Conservation (phyloP, 1,140 invertebrate genomes). For the Drosophila tani region DNA sequence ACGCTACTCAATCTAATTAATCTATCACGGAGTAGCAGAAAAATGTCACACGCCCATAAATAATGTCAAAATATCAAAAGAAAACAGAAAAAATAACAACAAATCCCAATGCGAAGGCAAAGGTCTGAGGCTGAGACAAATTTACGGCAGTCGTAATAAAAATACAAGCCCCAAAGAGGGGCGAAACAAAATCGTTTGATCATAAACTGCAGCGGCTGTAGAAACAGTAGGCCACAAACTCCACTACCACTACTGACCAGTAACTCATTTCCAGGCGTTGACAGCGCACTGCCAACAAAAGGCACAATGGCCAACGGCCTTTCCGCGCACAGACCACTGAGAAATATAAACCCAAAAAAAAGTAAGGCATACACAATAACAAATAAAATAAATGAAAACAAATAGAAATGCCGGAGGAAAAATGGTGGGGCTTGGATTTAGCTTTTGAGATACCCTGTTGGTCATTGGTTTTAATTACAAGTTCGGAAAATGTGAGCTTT, state of each 20-base stretch:
- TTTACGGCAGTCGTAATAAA: conserved; percentile 44
- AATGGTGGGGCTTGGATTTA: not conserved
- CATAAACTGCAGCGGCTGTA: conserved; percentile 44
- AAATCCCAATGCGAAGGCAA: conserved; percentile 31
- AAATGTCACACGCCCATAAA: conserved; percentile 60
- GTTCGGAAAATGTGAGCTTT: not conserved
- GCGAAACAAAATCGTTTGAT: conserved; percentile 47
- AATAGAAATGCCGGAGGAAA: conserved; percentile 14
- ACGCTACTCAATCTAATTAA: conserved; percentile 55
- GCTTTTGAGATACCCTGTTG: conserved; percentile 8
- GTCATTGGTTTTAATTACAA: not conserved
- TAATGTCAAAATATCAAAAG: conserved; percentile 30
- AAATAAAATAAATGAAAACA: conserved; percentile 45
- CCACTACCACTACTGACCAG: conserved; percentile 11
- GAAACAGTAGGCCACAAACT: conserved; percentile 42
- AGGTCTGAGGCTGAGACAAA: conserved; percentile 51
- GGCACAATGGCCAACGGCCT: conserved; percentile 37
- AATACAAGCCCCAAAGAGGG: conserved; percentile 8
- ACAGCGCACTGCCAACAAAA: conserved; percentile 29
- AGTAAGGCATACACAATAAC: conserved; percentile 22
- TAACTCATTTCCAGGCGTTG: conserved; percentile 23
- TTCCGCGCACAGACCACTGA: conserved; percentile 5
- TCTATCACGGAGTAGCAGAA: conserved; percentile 41
- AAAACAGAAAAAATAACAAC: conserved; percentile 1
- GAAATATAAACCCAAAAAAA: conserved; percentile 45